Evolutionary conservation across 2,797 vertebrate genomes (phyloP), one percentile per base, ranked within the genome.

Genomic region (Serranus cabrilla): DNA sequence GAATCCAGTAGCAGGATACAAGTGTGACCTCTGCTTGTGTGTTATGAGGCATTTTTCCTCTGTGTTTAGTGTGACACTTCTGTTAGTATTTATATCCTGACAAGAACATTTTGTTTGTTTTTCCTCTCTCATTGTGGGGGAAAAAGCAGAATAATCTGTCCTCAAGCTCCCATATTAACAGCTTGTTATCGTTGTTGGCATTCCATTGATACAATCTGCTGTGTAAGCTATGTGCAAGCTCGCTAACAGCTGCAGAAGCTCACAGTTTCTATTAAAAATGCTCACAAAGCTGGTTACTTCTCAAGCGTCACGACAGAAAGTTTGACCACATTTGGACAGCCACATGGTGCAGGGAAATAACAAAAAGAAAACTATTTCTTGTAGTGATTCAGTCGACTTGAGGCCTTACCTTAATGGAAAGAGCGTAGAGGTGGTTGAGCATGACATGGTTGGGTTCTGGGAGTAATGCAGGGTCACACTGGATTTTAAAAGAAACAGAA

Each of bases 381-480:
- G 25, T 17, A 12, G 12, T 11, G 16, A 20, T 11, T 58, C 5
- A 45, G 43, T 65, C 11, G 27, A 16, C 25, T 21, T 42, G 16
- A 54, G 61, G 40, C 21, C 78, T 88, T 88, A 99, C 98, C 97
- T 99, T 99, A 83, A 99, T 99, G 42, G 98, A 99, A 18, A 99
- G 96, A 0, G 98, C 98, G 0, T 99, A 99, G 14, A 99, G 97
- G 88, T 99, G 98, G 90, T 99, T 99, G 67, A 99, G 47, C 98
- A 99, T 99, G 63, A 99, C 98, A 0, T 99, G 98, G 82, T 99
- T 99, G 67, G 98, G 98, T 74, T 99, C 98, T 0, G 98, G 98
- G 34, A 99, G 97, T 42, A 99, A 88, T 0, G 98, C 98, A 0
- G 98, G 98, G 52, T 99, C 98, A n/a, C 98, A 99, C 98, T 99